Percentiles rank a stretch among this genome's conserved stretches.
These are phyloP conservation scores for Eupithecia subfuscata DNA, from an alignment of 2,888 invertebrate genomes.

Conservation along the genomic window DNA sequence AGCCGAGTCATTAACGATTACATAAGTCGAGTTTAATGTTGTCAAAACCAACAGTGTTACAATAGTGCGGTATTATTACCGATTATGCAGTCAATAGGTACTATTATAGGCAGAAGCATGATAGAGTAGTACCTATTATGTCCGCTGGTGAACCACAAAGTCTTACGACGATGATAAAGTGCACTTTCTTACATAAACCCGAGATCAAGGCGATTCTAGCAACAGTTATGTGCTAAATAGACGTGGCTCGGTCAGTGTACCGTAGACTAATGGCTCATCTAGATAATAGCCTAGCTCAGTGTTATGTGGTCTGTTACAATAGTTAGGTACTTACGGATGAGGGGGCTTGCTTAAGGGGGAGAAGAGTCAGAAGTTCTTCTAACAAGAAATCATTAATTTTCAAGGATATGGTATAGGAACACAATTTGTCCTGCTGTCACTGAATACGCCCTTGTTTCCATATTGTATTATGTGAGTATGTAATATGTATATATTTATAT, in stretches of 20 bases:
- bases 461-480: too few relatives aligned
- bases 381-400: neutral
- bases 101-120: neutral
- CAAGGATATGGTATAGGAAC: too few relatives aligned
- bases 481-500: too few relatives aligned
- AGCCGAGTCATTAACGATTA: neutral
- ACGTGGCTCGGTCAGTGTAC: slow-evolving; percentile 32
- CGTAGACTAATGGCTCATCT: slow-evolving; percentile 24
- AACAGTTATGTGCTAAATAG: slow-evolving; percentile 34
- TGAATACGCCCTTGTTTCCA: too few relatives aligned
- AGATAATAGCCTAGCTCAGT: slow-evolving; percentile 23
- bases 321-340: slow-evolving; percentile 2
- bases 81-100: neutral
- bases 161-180: slow-evolving; percentile 1
- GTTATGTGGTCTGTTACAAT: slow-evolving; percentile 19
- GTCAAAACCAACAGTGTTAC: neutral
- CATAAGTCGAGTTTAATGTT: neutral
- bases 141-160: neutral
- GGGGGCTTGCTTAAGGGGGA: neutral
- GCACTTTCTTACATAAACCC: slow-evolving; percentile 26
- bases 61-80: neutral
- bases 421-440: too few relatives aligned
- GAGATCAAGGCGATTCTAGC: slow-evolving; percentile 25
- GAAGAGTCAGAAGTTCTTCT: neutral
- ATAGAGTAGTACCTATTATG: neutral